Evolutionary conservation across 2,113 vertebrate genomes (phyloP), one percentile per base, ranked within the genome.

Genomic region (Psilopogon haemacephalus): DNA sequence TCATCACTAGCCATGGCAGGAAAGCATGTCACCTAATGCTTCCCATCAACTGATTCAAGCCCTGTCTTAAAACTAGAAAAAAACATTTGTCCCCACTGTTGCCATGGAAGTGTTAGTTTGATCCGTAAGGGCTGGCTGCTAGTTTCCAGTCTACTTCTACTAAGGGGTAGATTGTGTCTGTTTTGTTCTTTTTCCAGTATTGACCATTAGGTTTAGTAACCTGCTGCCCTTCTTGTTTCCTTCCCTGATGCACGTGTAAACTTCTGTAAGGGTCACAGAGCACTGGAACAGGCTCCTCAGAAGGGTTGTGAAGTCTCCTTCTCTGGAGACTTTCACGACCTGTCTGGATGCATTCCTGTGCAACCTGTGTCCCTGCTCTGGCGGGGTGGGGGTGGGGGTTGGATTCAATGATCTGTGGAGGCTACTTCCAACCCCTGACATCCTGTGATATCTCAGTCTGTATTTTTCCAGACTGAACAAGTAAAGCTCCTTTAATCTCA

Each of bases 401-500:
- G 42, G 42, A 44, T 16, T 44, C 8, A 16, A 15, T 44, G 42
- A 44, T 44, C 42, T 44, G 18, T 44, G 6, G 16, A 44, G 42
- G 42, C 18, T 16, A 44, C 6, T 18, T 44, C 42, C 42, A 44
- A 18, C 42, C 11, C 42, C 42, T 44, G 18, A 44, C 42, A 18
- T 44, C 42, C 42, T 44, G 42, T 44, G 54, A 63, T 9, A 81
- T 40, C 28, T n/a, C 33, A 60, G 33, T 60, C 79, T 24, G 42
- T n/a, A 42, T 37, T 62, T 67, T 77, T 55, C 42, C 52, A 95
- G 64, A 80, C 68, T 89, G 80, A 91, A 80, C 55, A 93, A 83
- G 55, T 26, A 89, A 82, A 89, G 65, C 23, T 86, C 23, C 60
- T 63, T 91, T 84, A 90, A 88, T 78, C 38, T 69, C 79, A 63